Percentiles rank a stretch among this genome's conserved stretches.
Conservation (phyloP, 2,888 invertebrate genomes). For the Euzetes globulus region DNA sequence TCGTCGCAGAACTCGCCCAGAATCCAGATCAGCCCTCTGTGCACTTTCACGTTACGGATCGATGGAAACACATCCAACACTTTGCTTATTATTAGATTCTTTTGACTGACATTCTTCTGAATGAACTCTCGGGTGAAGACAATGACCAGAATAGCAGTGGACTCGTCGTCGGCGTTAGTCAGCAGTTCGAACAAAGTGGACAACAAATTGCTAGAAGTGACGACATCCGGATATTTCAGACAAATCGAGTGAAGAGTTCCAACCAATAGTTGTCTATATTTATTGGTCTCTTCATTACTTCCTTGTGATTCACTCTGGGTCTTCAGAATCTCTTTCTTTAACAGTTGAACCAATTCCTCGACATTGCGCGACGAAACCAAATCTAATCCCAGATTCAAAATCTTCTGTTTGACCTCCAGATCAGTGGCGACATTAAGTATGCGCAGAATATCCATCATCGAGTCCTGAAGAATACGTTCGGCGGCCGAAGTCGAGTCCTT, state of each 20-base stretch:
- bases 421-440: conserved; percentile 80
- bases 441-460: conserved; percentile 94
- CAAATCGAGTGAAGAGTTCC: conserved; percentile 87
- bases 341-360: conserved; percentile 83
- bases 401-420: conserved; percentile 84
- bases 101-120: conserved; percentile 74
- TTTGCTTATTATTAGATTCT: conserved; percentile 69
- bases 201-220: conserved; percentile 40
- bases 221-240: conserved; percentile 59
- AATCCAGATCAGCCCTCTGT: conserved; percentile 93
- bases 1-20: conserved; percentile 89
- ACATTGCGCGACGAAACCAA: conserved; percentile 84
- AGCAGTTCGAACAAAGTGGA: conserved; percentile 36
- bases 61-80: conserved; percentile 77
- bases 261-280: conserved; percentile 89
- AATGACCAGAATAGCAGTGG: conserved; percentile 87
- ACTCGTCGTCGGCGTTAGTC: conserved; percentile 56
- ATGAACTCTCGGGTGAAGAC: conserved; percentile 94
- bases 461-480: conserved; percentile 73
- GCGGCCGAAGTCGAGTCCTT: conserved; percentile 67
- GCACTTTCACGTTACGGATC: conserved; percentile 59
- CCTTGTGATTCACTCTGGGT: conserved; percentile 67
- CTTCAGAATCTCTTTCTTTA: conserved; percentile 86
- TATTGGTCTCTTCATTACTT: conserved; percentile 73
- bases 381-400: conserved; percentile 72